Conservation (phyloP, 2,888 invertebrate species). For the Timema cristinae region DNA sequence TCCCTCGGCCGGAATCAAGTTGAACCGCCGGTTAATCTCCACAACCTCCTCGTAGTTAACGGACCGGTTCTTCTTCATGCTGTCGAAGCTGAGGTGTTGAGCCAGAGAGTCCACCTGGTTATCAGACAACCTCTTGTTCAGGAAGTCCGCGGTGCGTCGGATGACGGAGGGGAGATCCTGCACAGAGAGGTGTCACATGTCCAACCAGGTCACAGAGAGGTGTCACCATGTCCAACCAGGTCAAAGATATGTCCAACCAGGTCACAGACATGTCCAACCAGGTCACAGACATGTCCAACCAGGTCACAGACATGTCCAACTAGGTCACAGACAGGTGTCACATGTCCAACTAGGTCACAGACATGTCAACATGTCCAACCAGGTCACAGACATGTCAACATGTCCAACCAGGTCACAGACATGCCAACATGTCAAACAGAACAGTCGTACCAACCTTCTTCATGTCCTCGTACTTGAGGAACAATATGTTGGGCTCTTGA, state of each 20-base stretch:
- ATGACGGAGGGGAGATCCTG: slow-evolving; percentile 52
- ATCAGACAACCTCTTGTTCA: slow-evolving; percentile 47
- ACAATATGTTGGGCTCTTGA: slow-evolving; percentile 66
- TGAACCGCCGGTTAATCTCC: slow-evolving; percentile 41
- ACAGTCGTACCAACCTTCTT: slow-evolving; percentile 47
- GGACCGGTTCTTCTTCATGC: slow-evolving; percentile 56
- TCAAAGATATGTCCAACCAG: no score
- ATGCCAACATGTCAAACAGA: no score
- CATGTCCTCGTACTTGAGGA: slow-evolving; percentile 80
- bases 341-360: no score
- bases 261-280: no score
- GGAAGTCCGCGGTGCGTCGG: slow-evolving; percentile 49
- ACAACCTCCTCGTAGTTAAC: slow-evolving; percentile 50
- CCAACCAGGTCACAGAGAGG: no score
- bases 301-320: no score
- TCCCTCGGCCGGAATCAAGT: slow-evolving; percentile 41
- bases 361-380: no score
- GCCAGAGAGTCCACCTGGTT: slow-evolving; percentile 48
- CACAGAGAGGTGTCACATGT: background rate
- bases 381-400: no score
- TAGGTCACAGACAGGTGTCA: no score
- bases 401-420: no score
- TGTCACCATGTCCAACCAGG: no score
- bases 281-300: no score
- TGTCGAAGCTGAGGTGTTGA: slow-evolving; percentile 56